Conservation (phyloP, 2,888 invertebrate species). For the Nomada ferruginata region DNA sequence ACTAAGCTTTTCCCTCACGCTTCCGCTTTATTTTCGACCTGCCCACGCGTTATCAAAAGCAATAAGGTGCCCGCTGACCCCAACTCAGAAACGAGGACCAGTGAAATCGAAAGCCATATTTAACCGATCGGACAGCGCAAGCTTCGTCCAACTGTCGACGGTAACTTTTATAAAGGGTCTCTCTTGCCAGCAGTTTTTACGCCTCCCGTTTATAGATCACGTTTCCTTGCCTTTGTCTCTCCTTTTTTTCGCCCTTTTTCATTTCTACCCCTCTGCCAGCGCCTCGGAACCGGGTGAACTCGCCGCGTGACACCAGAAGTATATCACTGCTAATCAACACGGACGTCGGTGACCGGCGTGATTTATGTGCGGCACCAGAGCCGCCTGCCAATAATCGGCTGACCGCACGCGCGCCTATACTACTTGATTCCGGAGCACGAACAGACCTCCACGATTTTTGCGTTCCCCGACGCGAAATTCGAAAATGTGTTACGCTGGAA, state of each 20-base stretch:
- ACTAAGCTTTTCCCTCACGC: too few relatives aligned
- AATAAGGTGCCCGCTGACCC: too few relatives aligned
- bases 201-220: conserved; percentile 45
- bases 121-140: conserved; percentile 32
- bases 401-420: conserved; percentile 33
- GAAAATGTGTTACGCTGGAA: not conserved
- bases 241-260: conserved; percentile 8
- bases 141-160: conserved; percentile 34
- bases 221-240: conserved; percentile 44
- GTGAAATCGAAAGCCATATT: conserved; percentile 43
- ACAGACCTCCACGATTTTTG: not conserved
- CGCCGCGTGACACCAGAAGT: conserved; percentile 68
- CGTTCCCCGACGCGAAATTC: not conserved
- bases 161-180: conserved; percentile 35
- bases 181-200: conserved; percentile 37
- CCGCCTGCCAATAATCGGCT: conserved; percentile 70
- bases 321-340: conserved; percentile 75
- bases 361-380: conserved; percentile 70
- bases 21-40: too few relatives aligned
- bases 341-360: conserved; percentile 68
- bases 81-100: not conserved
- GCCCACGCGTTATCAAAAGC: too few relatives aligned
- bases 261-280: not conserved
- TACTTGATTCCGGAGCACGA: conserved; percentile 12
- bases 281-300: conserved; percentile 51